Base-by-base conservation (phyloP, 2,888 invertebrate genomes). In the Morpho achilles region DNA sequence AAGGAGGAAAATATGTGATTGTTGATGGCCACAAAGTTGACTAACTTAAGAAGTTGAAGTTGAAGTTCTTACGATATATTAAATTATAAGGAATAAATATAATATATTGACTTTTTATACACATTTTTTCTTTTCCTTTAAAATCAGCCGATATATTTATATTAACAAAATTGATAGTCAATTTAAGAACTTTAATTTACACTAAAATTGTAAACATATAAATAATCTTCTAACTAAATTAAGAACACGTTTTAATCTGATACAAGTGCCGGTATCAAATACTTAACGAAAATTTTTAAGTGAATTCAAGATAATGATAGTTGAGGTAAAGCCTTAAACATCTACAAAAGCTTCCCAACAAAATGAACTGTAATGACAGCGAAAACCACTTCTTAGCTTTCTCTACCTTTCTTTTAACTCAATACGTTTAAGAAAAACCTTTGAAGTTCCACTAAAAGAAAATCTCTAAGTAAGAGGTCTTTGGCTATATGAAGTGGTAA, bases 351-450 rank as follows among this genome's bases (percentile, higher is more conserved):
- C 62, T 50, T 60, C 62, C 57, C 54, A 52, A 62, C 62, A 57
- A 60, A 62, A 54, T 57, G 60, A 62, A 62, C 61, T 59, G 56
- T 62, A 59, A 62, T 62, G 61, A 62, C 61, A 62, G 56, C 59
- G 59, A 74, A 84, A 79, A 81, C 80, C 81, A 80, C 82, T 85
- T 79, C 75, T 71, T 68, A 69, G 72, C 75, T 75, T 67, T 63
- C 74, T 74, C 67, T 62, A 74, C 74, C 76, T 82, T 84, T 77
- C 74, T 73, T 80, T 78, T 80, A 75, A 69, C 69, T 71, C 69
- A 69, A 73, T 78, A 71, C 74, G 71, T 72, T 76, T 71, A 70
- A 71, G 67, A 63, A 70, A 71, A 68, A 74, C 67, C 67, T 68
- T 59, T 60, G 60, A 62, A 65, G 63, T 62, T 64, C 57, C 54